Percentiles rank a stretch among this genome's conserved stretches.
These are phyloP conservation scores for Halesus radiatus DNA, from an alignment of 1,140 invertebrate genomes.

Conservation along the genomic window DNA sequence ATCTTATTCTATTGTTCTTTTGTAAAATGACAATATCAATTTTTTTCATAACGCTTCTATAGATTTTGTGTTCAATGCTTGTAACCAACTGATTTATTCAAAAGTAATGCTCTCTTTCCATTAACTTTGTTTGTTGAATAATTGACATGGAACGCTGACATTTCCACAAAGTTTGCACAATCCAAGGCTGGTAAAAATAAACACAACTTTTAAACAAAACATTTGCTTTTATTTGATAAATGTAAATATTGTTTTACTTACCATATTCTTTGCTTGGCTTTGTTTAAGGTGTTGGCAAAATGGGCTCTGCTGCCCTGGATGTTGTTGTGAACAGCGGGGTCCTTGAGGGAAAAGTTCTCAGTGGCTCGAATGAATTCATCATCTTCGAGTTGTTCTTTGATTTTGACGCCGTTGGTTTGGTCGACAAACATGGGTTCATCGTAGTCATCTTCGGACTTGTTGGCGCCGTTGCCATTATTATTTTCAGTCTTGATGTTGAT, in stretches of 20 bases:
- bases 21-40: too few relatives aligned
- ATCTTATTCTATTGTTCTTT: too few relatives aligned
- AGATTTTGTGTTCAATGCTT: too few relatives aligned
- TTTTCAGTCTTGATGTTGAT: constrained; percentile 67
- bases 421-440: constrained; percentile 61
- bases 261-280: constrained; percentile 67
- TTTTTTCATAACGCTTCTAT: too few relatives aligned
- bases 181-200: neutral
- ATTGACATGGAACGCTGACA: too few relatives aligned
- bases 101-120: too few relatives aligned
- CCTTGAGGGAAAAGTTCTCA: constrained; percentile 55
- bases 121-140: too few relatives aligned
- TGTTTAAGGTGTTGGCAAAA: constrained; percentile 67
- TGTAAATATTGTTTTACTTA: constrained; percentile 59
- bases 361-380: constrained; percentile 53
- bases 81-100: too few relatives aligned
- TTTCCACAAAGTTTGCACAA: neutral
- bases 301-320: constrained; percentile 64
- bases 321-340: constrained; percentile 57
- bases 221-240: too few relatives aligned
- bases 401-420: constrained; percentile 53
- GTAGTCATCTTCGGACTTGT: constrained; percentile 61
- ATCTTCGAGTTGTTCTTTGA: constrained; percentile 47
- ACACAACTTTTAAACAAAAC: neutral
- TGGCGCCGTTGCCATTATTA: constrained; percentile 59